A percentile compares a stretch with the other conserved stretches of the same genome.
phyloP scores from a whole-genome alignment of 2,797 vertebrate genomes.

The Pitangus sulphuratus region DNA sequence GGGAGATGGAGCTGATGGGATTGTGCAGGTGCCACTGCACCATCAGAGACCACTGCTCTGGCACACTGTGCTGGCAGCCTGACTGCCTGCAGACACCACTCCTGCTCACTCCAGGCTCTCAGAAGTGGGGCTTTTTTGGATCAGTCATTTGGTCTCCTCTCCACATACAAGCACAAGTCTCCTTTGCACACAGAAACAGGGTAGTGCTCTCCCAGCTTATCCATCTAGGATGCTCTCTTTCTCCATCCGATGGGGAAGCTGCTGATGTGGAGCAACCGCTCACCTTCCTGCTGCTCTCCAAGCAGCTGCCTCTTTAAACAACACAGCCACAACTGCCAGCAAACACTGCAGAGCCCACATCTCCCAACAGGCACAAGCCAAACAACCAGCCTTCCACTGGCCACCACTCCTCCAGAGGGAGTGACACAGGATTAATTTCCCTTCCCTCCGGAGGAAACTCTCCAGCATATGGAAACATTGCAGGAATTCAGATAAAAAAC shows the following conservation, averaged over 20 bases:
- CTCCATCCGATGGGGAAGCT: not conserved
- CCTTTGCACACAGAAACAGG: not conserved
- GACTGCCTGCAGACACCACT: not conserved
- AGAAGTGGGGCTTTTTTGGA: fast-evolving
- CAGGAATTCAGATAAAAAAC: conserved; percentile 19
- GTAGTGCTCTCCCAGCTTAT: not conserved
- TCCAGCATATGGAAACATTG: not conserved
- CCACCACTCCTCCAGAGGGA: not conserved
- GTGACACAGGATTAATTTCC: not conserved
- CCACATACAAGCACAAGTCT: fast-evolving
- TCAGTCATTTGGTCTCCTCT: not conserved
- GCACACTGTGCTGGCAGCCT: fast-evolving
- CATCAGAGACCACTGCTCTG: fast-evolving
- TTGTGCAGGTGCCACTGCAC: not conserved
- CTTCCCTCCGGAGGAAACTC: not conserved
- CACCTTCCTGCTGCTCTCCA: not conserved
- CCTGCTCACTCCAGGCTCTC: not conserved
- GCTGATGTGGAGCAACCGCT: not conserved
- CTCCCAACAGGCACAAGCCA: not conserved
- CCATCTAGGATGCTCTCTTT: not conserved
- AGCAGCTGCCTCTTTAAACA: not conserved
- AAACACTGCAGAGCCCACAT: not conserved
- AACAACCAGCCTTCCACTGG: not conserved
- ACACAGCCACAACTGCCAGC: fast-evolving
- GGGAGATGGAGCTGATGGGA: not conserved